Evolutionary conservation across 2,888 invertebrate genomes (phyloP).

Genomic region (Volucella inflata): DNA sequence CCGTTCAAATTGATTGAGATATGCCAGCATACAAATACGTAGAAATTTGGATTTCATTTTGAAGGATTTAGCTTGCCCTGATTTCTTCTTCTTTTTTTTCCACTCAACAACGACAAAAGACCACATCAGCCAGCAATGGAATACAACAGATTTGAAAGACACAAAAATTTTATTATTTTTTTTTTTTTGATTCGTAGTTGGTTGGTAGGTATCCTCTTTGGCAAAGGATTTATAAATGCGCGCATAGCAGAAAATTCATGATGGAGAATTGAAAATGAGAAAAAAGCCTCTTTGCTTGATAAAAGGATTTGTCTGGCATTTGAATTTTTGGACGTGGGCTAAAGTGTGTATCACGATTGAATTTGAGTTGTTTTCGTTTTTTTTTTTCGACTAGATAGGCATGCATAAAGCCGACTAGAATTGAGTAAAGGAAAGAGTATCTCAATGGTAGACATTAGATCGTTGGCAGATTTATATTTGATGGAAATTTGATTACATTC

Average conservation of each 20-base stretch:
- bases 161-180: background rate
- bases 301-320: conserved; percentile 28
- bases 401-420: too few species aligned
- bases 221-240: conserved; percentile 22
- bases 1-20: conserved; percentile 34
- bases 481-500: too few species aligned
- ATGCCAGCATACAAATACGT: background rate
- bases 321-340: conserved; percentile 4
- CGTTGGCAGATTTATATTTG: too few species aligned
- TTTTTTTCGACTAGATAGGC: too few species aligned
- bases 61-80: background rate
- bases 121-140: background rate
- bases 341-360: too few species aligned
- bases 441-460: too few species aligned
- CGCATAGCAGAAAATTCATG: background rate
- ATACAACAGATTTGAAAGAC: background rate
- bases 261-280: background rate
- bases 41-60: background rate
- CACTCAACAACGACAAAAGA: background rate
- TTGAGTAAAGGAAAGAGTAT: too few species aligned
- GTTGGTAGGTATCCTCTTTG: background rate
- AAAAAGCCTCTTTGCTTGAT: conserved; percentile 20
- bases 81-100: background rate
- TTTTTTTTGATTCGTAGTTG: too few species aligned
- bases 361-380: too few species aligned